phyloP scores from a whole-genome alignment of 2,888 invertebrate genomes.

The Leptothorax acervorum region DNA sequence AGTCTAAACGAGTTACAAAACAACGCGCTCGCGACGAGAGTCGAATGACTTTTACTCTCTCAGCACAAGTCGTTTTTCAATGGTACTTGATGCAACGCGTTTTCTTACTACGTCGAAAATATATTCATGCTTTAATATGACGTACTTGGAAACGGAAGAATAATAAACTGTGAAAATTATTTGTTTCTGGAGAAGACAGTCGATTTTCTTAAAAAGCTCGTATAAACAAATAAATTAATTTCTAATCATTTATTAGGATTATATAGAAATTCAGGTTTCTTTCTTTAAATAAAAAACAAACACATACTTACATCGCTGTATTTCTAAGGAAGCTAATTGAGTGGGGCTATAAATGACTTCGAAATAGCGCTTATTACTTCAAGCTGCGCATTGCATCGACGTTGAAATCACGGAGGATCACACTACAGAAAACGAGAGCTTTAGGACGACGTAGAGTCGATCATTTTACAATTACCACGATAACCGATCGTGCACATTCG shows the following conservation, averaged over 20 bases:
- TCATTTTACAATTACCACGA: conserved; percentile 49
- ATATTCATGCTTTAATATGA: not conserved
- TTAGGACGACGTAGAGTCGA: conserved; percentile 19
- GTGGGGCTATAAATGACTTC: not conserved
- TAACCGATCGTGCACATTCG: conserved; percentile 44
- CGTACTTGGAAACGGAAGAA: not conserved
- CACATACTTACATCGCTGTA: not conserved
- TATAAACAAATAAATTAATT: not conserved
- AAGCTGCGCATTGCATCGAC: not conserved
- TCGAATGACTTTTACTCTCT: conserved; percentile 19
- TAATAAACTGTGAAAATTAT: not conserved
- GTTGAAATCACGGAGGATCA: not conserved
- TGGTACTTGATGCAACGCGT: not conserved
- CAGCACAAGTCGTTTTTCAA: not conserved
- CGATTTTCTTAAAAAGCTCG: too few relatives aligned
- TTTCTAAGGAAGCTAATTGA: not conserved
- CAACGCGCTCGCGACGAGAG: not conserved
- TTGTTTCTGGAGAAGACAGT: not conserved
- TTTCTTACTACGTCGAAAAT: not conserved
- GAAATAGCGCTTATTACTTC: conserved; percentile 22
- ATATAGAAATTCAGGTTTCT: not conserved
- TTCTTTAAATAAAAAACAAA: not conserved
- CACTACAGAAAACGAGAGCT: not conserved
- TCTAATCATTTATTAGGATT: not conserved
- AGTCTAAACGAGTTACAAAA: not conserved